Evolutionary conservation across 2,797 vertebrate genomes (phyloP).

Genomic region (Acrossocheilus wenchowensis): DNA sequence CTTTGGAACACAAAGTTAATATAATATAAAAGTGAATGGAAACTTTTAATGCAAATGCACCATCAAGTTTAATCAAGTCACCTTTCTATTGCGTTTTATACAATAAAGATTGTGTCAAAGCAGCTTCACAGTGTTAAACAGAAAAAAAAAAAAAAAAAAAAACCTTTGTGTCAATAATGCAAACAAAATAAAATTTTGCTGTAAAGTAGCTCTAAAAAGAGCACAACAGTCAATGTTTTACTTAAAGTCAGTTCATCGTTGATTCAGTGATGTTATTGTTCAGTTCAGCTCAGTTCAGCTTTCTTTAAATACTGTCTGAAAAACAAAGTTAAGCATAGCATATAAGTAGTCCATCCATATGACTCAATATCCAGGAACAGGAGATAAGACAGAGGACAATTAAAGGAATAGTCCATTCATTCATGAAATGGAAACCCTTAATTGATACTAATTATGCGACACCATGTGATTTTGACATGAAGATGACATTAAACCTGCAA

Average conservation of each 20-base stretch:
- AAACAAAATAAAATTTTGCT: neutral
- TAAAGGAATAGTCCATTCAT: no score
- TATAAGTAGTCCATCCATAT: neutral
- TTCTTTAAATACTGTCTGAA: neutral
- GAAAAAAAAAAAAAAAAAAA: no score
- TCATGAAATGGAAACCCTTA: no score
- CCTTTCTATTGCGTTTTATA: no score
- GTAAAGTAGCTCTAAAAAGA: neutral
- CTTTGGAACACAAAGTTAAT: neutral
- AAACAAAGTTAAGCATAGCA: neutral
- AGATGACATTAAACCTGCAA: no score
- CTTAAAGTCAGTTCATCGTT: neutral
- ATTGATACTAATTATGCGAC: no score
- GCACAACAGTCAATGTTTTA: neutral
- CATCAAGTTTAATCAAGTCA: no score
- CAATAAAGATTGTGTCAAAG: no score
- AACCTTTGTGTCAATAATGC: neutral
- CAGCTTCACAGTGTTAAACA: neutral
- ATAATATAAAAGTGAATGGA: no score
- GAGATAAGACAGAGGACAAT: neutral
- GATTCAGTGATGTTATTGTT: neutral
- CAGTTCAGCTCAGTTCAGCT: neutral
- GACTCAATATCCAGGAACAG: neutral
- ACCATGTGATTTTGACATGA: no score
- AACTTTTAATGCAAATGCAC: neutral